phyloP scores from a whole-genome alignment of 2,113 vertebrate species.

The Ancistrus triradiatus region DNA sequence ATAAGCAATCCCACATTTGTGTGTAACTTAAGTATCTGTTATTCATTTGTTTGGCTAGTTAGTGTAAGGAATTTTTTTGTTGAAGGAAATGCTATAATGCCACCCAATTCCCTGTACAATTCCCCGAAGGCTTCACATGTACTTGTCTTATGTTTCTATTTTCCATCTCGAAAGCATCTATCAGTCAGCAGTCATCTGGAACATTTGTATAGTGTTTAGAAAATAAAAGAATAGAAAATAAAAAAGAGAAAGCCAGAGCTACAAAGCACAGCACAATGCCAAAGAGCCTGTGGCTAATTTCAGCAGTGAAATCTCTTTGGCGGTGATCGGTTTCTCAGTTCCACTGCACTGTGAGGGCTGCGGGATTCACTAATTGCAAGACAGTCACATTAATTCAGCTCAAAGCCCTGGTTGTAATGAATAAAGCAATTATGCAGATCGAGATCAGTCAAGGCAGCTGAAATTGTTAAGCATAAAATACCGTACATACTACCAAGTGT shows the following conservation, averaged over 20 bases:
- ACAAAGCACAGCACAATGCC: constrained; percentile 40
- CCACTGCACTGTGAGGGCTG: constrained; percentile 16
- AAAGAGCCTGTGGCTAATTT: constrained; percentile 47
- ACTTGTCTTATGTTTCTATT: constrained; percentile 17
- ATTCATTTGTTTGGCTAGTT: too few relatives aligned
- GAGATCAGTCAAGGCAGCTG: neutral
- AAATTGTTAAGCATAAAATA: neutral
- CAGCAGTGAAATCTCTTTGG: constrained; percentile 40
- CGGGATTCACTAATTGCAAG: constrained; percentile 41
- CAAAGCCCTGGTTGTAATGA: constrained; percentile 33
- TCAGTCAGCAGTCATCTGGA: constrained; percentile 43
- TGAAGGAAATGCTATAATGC: too few relatives aligned
- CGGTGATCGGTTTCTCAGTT: constrained; percentile 41
- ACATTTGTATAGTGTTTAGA: constrained; percentile 29
- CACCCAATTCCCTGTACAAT: constrained; percentile 32
- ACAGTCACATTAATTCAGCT: constrained; percentile 28
- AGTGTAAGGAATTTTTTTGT: too few relatives aligned
- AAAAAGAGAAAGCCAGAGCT: neutral
- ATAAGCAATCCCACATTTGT: too few relatives aligned
- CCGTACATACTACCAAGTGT: neutral
- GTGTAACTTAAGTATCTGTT: too few relatives aligned
- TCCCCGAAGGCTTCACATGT: constrained; percentile 31
- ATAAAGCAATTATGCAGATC: constrained; percentile 15
- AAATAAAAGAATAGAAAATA: constrained; percentile 13
- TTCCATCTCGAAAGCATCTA: constrained; percentile 29